phyloP scores from a whole-genome alignment of 2,888 invertebrate genomes.

The Ommatoiulus sabulosus region DNA sequence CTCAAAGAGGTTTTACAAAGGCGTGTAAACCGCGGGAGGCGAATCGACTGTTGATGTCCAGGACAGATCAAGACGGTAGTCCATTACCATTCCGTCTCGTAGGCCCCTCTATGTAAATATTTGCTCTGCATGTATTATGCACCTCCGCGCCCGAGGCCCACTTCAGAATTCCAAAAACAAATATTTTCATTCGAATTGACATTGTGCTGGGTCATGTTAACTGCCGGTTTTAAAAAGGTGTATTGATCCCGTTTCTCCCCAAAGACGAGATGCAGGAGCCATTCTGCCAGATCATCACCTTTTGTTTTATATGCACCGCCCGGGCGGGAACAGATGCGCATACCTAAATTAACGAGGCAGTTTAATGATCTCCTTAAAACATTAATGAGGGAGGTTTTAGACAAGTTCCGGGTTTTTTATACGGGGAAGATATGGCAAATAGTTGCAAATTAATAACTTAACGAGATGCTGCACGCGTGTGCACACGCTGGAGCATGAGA shows the following conservation, averaged over 20 bases:
- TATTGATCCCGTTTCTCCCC: neutral
- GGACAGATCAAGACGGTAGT: neutral
- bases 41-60: neutral
- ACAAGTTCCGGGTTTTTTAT: neutral
- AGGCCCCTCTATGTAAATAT: neutral
- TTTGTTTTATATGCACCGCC: neutral
- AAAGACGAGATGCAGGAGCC: neutral
- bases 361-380: conserved; percentile 3
- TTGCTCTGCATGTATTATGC: neutral
- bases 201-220: neutral
- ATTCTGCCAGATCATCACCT: neutral
- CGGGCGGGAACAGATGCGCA: neutral
- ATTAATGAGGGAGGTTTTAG: neutral
- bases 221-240: neutral
- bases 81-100: neutral
- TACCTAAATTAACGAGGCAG: neutral
- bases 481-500: neutral
- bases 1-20: neutral
- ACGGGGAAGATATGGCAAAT: neutral
- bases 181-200: neutral
- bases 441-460: conserved; percentile 9
- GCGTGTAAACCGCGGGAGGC: neutral
- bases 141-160: neutral
- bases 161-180: conserved; percentile 11
- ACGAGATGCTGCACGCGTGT: neutral